These are phyloP conservation scores for Oreochromis mossambicus DNA, from an alignment of 2,797 vertebrate genomes.

Conservation along the genomic window DNA sequence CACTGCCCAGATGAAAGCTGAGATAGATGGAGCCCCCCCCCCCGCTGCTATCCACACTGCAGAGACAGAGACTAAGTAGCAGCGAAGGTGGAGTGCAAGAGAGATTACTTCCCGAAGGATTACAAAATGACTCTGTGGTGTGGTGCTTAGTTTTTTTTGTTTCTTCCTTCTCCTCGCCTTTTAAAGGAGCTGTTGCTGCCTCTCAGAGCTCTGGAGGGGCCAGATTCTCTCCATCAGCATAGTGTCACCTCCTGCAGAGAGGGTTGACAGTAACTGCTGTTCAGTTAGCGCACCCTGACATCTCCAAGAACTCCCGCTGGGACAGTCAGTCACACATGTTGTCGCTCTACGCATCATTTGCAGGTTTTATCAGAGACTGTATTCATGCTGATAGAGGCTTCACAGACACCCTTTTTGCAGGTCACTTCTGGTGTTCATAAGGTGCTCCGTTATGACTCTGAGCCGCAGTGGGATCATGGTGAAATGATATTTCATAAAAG, in stretches of 20 bases:
- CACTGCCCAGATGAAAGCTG: constrained; percentile 15
- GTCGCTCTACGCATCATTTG: constrained; percentile 13
- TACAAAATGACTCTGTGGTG: constrained; percentile 32
- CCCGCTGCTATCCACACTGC: background rate
- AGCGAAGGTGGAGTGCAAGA: background rate
- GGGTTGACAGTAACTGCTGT: constrained; percentile 39
- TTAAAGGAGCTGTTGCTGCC: constrained; percentile 16
- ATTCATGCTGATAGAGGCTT: background rate
- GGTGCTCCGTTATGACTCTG: background rate
- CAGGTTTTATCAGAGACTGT: background rate
- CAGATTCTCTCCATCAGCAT: constrained; percentile 32
- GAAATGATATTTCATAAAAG: background rate
- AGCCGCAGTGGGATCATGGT: background rate
- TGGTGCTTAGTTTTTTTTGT: background rate
- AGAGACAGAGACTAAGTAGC: background rate
- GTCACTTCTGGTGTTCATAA: background rate
- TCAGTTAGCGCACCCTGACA: constrained; percentile 23
- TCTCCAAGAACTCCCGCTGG: constrained; percentile 33
- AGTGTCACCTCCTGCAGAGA: constrained; percentile 32
- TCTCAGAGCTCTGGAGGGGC: constrained; percentile 2
- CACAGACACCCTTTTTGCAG: background rate
- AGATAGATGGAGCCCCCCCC: constrained; percentile 17
- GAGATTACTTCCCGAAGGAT: constrained; percentile 25
- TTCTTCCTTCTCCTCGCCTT: background rate
- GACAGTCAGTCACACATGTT: background rate